Conservation (phyloP, 1,140 invertebrate genomes). For the Nasonia giraulti region DNA sequence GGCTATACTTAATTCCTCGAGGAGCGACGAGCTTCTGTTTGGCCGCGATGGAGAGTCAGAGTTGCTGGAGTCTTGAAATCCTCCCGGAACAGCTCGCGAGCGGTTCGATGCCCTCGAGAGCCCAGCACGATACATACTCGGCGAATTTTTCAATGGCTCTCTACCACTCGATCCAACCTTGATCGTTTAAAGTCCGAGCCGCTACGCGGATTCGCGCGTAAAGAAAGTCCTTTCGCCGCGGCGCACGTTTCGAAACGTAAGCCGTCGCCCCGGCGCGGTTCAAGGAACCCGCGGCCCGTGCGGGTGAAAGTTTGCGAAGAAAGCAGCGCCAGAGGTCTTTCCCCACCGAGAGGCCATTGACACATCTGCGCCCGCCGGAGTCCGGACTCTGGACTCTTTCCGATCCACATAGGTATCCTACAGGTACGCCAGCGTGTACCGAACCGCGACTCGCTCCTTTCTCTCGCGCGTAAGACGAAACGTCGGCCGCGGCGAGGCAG, state of each 20-base stretch:
- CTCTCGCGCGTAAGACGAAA: background rate
- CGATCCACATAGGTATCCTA: too few relatives aligned
- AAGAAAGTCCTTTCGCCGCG: conserved; percentile 20
- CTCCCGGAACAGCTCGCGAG: conserved; percentile 26
- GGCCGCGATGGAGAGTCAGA: too few relatives aligned
- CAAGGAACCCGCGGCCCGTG: conserved; percentile 60
- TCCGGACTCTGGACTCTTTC: too few relatives aligned
- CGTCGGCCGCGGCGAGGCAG: too few relatives aligned
- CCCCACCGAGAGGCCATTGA: conserved; percentile 58
- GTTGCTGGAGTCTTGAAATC: too few relatives aligned
- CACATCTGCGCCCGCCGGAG: conserved; percentile 45
- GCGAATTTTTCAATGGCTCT: background rate
- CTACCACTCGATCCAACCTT: background rate
- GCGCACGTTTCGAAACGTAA: conserved; percentile 6
- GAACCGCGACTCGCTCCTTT: background rate
- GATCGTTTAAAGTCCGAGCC: background rate
- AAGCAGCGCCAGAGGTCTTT: conserved; percentile 58
- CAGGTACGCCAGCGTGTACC: too few relatives aligned
- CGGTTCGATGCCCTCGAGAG: background rate
- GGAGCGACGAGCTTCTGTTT: too few relatives aligned
- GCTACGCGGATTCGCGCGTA: background rate
- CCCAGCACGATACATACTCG: too few relatives aligned
- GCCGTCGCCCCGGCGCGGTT: conserved; percentile 41
- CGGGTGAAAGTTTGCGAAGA: conserved; percentile 69
- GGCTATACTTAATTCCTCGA: too few relatives aligned